Evolutionary conservation across 2,797 vertebrate genomes (phyloP).

Genomic region (Craterocephalus amniculus): DNA sequence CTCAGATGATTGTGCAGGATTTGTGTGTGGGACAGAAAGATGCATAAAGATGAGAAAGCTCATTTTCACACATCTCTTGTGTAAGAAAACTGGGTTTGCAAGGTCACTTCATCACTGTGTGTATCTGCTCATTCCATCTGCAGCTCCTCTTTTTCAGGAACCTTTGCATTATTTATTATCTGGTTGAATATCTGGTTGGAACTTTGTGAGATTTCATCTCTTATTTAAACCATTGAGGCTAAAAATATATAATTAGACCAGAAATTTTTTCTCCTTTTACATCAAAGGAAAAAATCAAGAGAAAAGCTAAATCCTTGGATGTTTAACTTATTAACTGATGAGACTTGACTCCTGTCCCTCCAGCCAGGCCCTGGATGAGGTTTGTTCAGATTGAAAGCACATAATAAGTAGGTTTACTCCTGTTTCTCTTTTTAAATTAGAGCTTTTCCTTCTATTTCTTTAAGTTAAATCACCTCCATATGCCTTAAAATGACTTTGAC

Average conservation of each 20-base stretch:
- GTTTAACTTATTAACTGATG: neutral
- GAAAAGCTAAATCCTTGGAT: neutral
- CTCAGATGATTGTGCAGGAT: neutral
- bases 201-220: too few relatives aligned
- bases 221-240: too few relatives aligned
- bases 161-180: too few relatives aligned
- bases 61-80: neutral
- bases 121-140: too few relatives aligned
- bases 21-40: neutral
- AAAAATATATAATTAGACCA: too few relatives aligned
- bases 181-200: neutral
- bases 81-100: neutral
- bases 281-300: neutral
- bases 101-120: neutral
- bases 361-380: neutral
- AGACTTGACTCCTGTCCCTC: neutral
- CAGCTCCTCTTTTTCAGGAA: too few relatives aligned
- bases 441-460: too few relatives aligned
- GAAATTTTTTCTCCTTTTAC: too few relatives aligned
- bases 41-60: neutral
- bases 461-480: too few relatives aligned
- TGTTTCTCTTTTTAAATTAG: too few relatives aligned
- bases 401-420: too few relatives aligned
- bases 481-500: too few relatives aligned
- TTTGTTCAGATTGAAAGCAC: neutral